Percentiles rank a stretch among this genome's conserved stretches.
Evolutionary conservation across 2,797 vertebrate genomes (phyloP).

Genomic region (Botia kubotai): DNA sequence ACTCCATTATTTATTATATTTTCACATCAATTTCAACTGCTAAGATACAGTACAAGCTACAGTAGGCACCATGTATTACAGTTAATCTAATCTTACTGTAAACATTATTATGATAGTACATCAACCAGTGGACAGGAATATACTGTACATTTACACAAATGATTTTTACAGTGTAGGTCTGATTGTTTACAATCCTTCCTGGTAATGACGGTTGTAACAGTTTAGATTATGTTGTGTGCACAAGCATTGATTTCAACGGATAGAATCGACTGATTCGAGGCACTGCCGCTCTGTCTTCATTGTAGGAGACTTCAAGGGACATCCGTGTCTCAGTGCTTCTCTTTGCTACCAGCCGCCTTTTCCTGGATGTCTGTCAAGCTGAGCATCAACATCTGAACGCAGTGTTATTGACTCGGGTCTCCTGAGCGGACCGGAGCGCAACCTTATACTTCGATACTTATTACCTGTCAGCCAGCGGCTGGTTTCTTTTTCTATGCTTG

Average conservation of each 20-base stretch:
- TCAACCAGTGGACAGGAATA: neutral
- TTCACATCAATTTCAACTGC: too few relatives aligned
- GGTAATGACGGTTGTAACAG: conserved; percentile 9
- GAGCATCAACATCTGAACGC: conserved; percentile 54
- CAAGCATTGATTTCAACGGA: conserved; percentile 35
- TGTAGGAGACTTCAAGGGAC: conserved; percentile 24
- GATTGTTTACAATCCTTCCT: neutral
- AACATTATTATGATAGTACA: neutral
- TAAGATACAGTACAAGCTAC: too few relatives aligned
- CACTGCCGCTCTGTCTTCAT: conserved; percentile 31
- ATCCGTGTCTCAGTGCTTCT: conserved; percentile 41
- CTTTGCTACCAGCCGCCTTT: conserved; percentile 34
- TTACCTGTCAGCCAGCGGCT: conserved; percentile 53
- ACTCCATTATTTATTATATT: too few relatives aligned
- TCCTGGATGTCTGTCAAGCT: conserved; percentile 55
- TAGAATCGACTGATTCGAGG: conserved; percentile 28
- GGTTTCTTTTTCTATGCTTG: conserved; percentile 41
- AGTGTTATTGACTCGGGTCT: conserved; percentile 41
- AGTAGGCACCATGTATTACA: too few relatives aligned
- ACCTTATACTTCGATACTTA: conserved; percentile 48
- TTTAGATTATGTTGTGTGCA: conserved; percentile 19
- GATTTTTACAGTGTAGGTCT: neutral
- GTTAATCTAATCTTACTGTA: too few relatives aligned
- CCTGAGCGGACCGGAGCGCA: conserved; percentile 37
- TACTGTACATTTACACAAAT: neutral